A percentile compares a stretch with the other conserved stretches of the same genome.
phyloP scores from a whole-genome alignment of 2,797 vertebrate genomes.

The Eulemur rubriventer region DNA sequence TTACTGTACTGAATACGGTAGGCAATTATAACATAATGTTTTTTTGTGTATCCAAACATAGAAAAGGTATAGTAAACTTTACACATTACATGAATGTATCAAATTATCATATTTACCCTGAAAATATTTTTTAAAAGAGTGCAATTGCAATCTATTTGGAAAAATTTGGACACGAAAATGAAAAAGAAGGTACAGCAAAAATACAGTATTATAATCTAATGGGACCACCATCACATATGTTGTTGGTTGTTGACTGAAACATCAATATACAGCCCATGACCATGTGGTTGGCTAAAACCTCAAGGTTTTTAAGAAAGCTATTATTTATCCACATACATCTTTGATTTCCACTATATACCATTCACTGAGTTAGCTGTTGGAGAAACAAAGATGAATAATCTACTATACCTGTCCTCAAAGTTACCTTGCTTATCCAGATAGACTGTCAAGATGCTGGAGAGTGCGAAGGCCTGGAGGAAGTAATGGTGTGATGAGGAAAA shows the following conservation, averaged over 20 bases:
- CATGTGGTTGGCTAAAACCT: neutral
- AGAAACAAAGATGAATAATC: conserved; percentile 5
- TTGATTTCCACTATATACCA: neutral
- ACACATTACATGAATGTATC: neutral
- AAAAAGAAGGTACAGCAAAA: neutral
- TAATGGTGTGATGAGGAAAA: neutral
- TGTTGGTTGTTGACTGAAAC: neutral
- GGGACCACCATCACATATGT: neutral
- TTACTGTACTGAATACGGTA: neutral
- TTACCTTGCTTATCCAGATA: neutral
- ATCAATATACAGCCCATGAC: neutral
- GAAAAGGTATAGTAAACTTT: neutral
- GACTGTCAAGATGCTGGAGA: neutral
- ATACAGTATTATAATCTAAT: neutral
- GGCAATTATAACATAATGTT: neutral
- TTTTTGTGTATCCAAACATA: neutral
- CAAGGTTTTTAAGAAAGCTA: neutral
- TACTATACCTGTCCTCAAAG: neutral
- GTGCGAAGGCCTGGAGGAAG: neutral
- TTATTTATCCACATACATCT: neutral
- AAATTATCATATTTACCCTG: neutral
- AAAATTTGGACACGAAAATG: neutral
- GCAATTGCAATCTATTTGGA: neutral
- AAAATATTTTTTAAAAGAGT: neutral
- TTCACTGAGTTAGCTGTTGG: neutral